These are phyloP conservation scores for Athalia cordata DNA, from an alignment of 2,888 invertebrate species.

Conservation along the genomic window DNA sequence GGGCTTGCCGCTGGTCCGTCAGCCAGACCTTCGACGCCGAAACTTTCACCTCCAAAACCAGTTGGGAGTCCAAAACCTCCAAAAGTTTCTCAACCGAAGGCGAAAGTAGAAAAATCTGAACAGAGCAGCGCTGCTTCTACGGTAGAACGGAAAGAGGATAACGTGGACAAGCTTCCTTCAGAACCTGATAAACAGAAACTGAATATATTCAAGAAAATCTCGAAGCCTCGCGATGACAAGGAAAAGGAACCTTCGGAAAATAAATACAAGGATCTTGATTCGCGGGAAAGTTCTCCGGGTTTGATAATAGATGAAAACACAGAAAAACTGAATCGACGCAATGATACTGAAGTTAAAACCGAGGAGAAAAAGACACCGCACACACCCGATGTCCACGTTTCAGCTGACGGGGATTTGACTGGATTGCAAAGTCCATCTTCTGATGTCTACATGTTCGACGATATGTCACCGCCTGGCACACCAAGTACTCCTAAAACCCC, in stretches of 20 bases:
- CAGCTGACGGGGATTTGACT: conserved; percentile 54
- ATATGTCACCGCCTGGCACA: conserved; percentile 76
- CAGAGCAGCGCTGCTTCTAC: conserved; percentile 56
- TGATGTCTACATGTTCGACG: conserved; percentile 71
- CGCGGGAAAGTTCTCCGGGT: conserved; percentile 71
- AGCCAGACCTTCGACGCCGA: conserved; percentile 61
- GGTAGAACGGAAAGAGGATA: conserved; percentile 75
- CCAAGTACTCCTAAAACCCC: conserved; percentile 78
- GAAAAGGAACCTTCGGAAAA: conserved; percentile 76
- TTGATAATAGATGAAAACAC: conserved; percentile 73
- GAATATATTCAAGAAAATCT: conserved; percentile 91
- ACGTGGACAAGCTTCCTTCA: conserved; percentile 80
- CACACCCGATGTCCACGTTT: conserved; percentile 64
- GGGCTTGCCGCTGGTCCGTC: conserved; percentile 69
- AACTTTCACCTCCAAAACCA: conserved; percentile 60
- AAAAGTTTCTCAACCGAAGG: conserved; percentile 60
- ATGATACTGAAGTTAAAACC: conserved; percentile 56
- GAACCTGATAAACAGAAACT: conserved; percentile 91
- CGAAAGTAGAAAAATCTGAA: conserved; percentile 61
- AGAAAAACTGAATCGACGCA: conserved; percentile 56
- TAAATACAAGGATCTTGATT: conserved; percentile 71
- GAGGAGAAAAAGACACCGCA: conserved; percentile 70
- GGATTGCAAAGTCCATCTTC: conserved; percentile 70
- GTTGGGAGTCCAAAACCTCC: conserved; percentile 59
- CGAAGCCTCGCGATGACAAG: conserved; percentile 81